Conservation (phyloP, 2,888 invertebrate species). For the Candidula unifasciata region DNA sequence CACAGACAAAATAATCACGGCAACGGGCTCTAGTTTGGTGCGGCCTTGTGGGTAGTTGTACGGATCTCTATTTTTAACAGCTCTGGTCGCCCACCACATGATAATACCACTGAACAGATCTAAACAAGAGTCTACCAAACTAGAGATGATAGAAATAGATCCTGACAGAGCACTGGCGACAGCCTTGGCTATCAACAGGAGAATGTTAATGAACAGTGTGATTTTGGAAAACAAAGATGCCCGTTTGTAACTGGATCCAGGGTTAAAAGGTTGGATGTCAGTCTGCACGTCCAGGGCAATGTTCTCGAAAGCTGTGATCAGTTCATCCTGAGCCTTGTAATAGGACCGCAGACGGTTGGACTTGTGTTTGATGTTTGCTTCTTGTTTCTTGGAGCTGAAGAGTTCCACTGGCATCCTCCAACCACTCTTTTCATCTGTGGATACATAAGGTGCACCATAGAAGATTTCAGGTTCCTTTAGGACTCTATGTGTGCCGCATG, state of each 20-base stretch:
- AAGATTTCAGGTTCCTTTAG: too few relatives aligned
- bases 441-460: too few relatives aligned
- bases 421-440: neutral
- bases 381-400: slow-evolving; percentile 69
- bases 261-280: slow-evolving; percentile 41
- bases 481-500: too few relatives aligned
- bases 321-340: slow-evolving; percentile 75
- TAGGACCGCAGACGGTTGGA: slow-evolving; percentile 69
- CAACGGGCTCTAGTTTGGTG: slow-evolving; percentile 78
- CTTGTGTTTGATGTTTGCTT: slow-evolving; percentile 61
- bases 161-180: slow-evolving; percentile 78
- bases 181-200: slow-evolving; percentile 76
- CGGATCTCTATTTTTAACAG: slow-evolving; percentile 77
- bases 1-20: slow-evolving; percentile 78
- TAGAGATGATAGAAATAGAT: slow-evolving; percentile 79
- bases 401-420: slow-evolving; percentile 67
- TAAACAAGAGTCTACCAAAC: slow-evolving; percentile 79
- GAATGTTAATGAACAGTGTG: slow-evolving; percentile 51
- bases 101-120: slow-evolving; percentile 78
- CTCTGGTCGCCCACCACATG: slow-evolving; percentile 64
- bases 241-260: neutral
- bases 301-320: slow-evolving; percentile 73
- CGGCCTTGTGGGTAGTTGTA: slow-evolving; percentile 79
- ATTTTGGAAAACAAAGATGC: slow-evolving; percentile 35
- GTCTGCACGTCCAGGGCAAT: slow-evolving; percentile 63